Conservation (phyloP, 92 coral and sea anemone genomes). For the Siderastrea radians region DNA sequence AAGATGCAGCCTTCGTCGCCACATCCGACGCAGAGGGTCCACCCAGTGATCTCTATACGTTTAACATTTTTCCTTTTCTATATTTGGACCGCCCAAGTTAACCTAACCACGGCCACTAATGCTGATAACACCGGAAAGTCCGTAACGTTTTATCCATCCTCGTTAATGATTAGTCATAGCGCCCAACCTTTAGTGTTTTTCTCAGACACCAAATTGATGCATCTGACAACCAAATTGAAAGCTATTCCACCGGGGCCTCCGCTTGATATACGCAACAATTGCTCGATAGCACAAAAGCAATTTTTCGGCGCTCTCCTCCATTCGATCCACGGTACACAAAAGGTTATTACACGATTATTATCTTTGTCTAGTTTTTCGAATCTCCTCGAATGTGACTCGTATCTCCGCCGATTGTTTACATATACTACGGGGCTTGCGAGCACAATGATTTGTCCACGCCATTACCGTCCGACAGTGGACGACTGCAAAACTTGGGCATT, state of each 20-base stretch:
- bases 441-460: slow-evolving; percentile 22
- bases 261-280: neutral
- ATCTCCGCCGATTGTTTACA: slow-evolving; percentile 20
- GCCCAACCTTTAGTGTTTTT: too few species aligned
- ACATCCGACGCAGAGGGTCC: too few species aligned
- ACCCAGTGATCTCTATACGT: too few species aligned
- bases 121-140: too few species aligned
- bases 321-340: slow-evolving; percentile 17
- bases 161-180: too few species aligned
- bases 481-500: slow-evolving; percentile 48
- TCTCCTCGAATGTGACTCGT: slow-evolving; percentile 41
- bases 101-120: too few species aligned
- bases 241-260: slow-evolving; percentile 7
- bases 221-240: too few species aligned
- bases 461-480: slow-evolving; percentile 8
- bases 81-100: too few species aligned
- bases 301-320: slow-evolving; percentile 19
- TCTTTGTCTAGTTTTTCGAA: slow-evolving; percentile 15
- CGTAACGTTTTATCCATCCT: too few species aligned
- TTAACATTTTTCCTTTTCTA: too few species aligned
- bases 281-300: slow-evolving; percentile 2
- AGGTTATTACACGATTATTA: slow-evolving; percentile 9
- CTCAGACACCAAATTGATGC: too few species aligned
- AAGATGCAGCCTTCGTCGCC: too few species aligned
- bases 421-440: slow-evolving; percentile 41